A percentile compares a stretch with the other conserved stretches of the same genome.
Conservation (phyloP, 2,888 invertebrate genomes). For the Myopa tessellatipennis region DNA sequence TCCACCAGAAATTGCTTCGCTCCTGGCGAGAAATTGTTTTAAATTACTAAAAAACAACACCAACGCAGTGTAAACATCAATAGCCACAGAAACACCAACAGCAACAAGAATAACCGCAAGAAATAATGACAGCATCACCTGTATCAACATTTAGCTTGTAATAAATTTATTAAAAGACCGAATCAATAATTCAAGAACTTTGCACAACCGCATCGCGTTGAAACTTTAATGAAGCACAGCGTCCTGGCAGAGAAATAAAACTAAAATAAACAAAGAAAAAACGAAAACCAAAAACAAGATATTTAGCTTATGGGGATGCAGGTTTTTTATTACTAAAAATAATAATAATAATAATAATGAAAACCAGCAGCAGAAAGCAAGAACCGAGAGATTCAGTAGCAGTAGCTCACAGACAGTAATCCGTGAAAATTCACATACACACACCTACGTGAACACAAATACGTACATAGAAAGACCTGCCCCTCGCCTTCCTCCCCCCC, state of each 20-base stretch:
- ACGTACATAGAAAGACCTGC: not conserved
- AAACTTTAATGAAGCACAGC: slow-evolving; percentile 28
- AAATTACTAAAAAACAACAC: not conserved
- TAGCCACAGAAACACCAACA: too few species aligned
- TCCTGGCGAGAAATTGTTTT: not conserved
- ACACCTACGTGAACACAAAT: not conserved
- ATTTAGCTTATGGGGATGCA: not conserved
- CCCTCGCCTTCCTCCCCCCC: not conserved
- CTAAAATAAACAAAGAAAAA: not conserved
- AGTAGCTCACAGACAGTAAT: not conserved
- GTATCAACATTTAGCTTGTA: slow-evolving; percentile 2
- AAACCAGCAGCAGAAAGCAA: not conserved
- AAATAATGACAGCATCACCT: slow-evolving; percentile 1
- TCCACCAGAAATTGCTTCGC: not conserved
- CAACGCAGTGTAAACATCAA: not conserved
- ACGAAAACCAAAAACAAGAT: not conserved
- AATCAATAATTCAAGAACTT: slow-evolving; percentile 26
- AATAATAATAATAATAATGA: not conserved
- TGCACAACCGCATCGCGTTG: slow-evolving; percentile 27
- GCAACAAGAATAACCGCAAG: too few species aligned
- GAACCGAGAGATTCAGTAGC: not conserved
- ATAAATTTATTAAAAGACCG: slow-evolving; percentile 18
- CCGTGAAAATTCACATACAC: not conserved
- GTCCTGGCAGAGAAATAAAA: slow-evolving; percentile 3
- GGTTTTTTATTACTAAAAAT: not conserved